Evolutionary conservation across 2,113 vertebrate genomes (phyloP).

Genomic region (Gambusia holbrooki): DNA sequence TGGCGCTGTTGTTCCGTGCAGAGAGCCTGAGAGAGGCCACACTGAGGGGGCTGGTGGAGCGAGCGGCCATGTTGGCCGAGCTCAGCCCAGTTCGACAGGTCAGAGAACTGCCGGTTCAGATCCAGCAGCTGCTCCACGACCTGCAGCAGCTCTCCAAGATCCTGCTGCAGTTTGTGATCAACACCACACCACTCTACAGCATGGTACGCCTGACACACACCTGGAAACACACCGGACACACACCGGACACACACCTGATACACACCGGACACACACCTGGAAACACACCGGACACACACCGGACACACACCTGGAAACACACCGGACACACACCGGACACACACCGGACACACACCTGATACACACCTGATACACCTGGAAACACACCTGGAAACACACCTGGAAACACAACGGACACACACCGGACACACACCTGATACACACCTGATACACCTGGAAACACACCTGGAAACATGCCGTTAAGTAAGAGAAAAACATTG

Average conservation of each 20-base stretch:
- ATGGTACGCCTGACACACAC: slow-evolving; percentile 52
- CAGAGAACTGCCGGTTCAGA: slow-evolving; percentile 53
- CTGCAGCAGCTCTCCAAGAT: slow-evolving; percentile 70
- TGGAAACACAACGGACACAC: too few species aligned
- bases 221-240: background rate
- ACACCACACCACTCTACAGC: slow-evolving; percentile 74
- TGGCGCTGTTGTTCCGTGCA: slow-evolving; percentile 47
- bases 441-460: background rate
- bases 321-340: too few species aligned
- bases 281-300: background rate
- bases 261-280: too few species aligned
- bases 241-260: background rate
- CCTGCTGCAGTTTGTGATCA: slow-evolving; percentile 76
- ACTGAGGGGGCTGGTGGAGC: slow-evolving; percentile 23
- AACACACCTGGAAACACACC: too few species aligned
- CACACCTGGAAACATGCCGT: too few species aligned
- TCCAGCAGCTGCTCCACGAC: slow-evolving; percentile 50
- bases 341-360: too few species aligned
- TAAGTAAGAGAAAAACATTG: too few species aligned
- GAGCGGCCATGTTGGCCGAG: slow-evolving; percentile 32
- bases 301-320: background rate
- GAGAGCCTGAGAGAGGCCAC: slow-evolving; percentile 45
- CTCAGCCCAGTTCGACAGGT: slow-evolving; percentile 52
- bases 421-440: background rate
- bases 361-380: too few species aligned